A percentile compares a stretch with the other conserved stretches of the same genome.
Evolutionary conservation across 2,888 invertebrate genomes (phyloP).

Genomic region (Drosophila borborema): DNA sequence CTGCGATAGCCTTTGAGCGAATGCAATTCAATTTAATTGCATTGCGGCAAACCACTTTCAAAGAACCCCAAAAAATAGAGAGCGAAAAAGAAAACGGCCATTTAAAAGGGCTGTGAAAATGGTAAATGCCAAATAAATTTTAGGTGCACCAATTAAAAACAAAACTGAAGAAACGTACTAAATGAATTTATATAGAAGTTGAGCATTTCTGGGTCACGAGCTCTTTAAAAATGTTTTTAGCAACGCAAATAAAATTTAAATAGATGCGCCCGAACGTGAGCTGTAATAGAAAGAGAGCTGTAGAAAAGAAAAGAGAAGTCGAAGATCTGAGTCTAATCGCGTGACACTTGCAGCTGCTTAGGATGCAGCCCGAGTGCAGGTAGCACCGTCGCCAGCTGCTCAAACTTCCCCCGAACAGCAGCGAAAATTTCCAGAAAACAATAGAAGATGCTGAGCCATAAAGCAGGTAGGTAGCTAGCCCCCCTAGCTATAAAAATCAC

Average conservation of each 20-base stretch:
- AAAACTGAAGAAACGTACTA: conserved; percentile 2
- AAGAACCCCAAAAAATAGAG: conserved; percentile 31
- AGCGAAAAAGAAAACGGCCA: conserved; percentile 6
- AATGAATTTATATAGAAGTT: conserved; percentile 2
- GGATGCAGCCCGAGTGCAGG: conserved; percentile 46
- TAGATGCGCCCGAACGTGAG: conserved; percentile 20
- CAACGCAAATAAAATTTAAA: conserved; percentile 15
- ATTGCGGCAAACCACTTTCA: conserved; percentile 36
- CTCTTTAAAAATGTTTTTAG: conserved; percentile 56
- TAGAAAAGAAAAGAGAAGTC: too few relatives aligned
- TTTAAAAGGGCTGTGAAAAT: conserved; percentile 47
- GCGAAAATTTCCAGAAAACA: conserved; percentile 33
- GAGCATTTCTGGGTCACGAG: conserved; percentile 41
- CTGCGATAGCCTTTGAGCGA: conserved; percentile 48
- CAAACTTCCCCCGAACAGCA: conserved; percentile 32
- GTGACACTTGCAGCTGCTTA: conserved; percentile 69
- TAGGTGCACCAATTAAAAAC: conserved; percentile 9
- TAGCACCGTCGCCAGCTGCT: conserved; percentile 63
- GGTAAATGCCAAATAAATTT: conserved; percentile 30
- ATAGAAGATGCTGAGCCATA: conserved; percentile 21
- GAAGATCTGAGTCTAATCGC: conserved; percentile 52
- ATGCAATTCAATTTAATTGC: conserved; percentile 76
- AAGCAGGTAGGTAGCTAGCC: conserved; percentile 19
- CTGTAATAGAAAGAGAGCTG: conserved; percentile 10
- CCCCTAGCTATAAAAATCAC: conserved; percentile 54